Evolutionary conservation across 2,113 vertebrate genomes (phyloP).

Genomic region (Egretta garzetta): DNA sequence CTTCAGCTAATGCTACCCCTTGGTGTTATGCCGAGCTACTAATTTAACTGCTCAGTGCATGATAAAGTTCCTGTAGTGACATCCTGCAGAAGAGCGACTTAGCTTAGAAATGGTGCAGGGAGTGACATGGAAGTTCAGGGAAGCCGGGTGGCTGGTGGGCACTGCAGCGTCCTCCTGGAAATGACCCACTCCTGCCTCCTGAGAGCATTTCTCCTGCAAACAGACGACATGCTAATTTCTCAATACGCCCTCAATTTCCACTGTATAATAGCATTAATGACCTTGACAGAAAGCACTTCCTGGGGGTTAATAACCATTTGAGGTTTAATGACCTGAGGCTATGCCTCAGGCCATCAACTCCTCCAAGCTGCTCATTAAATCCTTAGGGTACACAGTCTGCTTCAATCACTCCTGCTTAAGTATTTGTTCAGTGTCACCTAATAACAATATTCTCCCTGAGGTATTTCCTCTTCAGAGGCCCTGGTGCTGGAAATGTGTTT

Average conservation of each 20-base stretch:
- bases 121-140: background rate
- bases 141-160: background rate
- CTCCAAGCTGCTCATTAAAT: slow-evolving; percentile 53
- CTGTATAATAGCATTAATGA: slow-evolving; percentile 48
- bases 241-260: background rate
- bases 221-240: background rate
- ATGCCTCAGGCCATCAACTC: slow-evolving; percentile 28
- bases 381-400: slow-evolving; percentile 6
- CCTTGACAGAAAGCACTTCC: slow-evolving; percentile 46
- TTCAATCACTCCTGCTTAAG: slow-evolving; percentile 39
- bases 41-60: background rate
- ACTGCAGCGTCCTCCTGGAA: background rate
- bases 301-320: slow-evolving; percentile 43
- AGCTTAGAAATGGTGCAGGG: background rate
- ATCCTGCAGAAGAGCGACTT: background rate
- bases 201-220: background rate
- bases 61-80: background rate
- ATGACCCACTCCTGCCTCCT: background rate
- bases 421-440: slow-evolving; percentile 44
- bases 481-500: background rate
- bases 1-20: background rate
- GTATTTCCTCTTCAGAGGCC: slow-evolving; percentile 15
- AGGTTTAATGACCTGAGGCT: slow-evolving; percentile 57
- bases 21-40: background rate
- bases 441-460: slow-evolving; percentile 42